Evolutionary conservation across 2,888 invertebrate genomes (phyloP).

Genomic region (Lissonota sp.): DNA sequence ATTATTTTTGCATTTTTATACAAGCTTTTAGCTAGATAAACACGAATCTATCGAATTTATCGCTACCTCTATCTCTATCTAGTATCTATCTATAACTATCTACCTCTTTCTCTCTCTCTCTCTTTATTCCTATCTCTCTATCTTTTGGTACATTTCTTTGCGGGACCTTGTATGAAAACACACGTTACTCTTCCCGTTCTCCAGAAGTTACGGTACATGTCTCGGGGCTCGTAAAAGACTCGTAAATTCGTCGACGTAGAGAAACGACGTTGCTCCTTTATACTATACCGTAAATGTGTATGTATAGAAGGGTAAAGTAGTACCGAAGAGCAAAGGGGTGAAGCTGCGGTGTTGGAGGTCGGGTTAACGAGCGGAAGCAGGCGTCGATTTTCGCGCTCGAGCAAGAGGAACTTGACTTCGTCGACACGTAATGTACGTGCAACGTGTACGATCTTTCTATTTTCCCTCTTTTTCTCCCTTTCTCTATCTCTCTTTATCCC

Average conservation of each 20-base stretch:
- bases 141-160: conserved; percentile 18
- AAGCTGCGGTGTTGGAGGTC: conserved; percentile 42
- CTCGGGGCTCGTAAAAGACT: conserved; percentile 59
- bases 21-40: conserved; percentile 6
- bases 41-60: too few relatives aligned
- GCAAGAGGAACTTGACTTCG: conserved; percentile 42
- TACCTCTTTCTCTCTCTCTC: background rate
- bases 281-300: conserved; percentile 5
- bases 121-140: conserved; percentile 2
- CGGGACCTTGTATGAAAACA: conserved; percentile 19
- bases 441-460: background rate
- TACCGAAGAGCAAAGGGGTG: conserved; percentile 39
- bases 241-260: conserved; percentile 50
- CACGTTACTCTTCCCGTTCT: conserved; percentile 37
- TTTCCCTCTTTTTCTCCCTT: background rate
- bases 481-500: conserved; percentile 11
- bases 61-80: too few relatives aligned
- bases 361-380: conserved; percentile 61
- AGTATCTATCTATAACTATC: too few relatives aligned
- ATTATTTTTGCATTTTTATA: conserved; percentile 32
- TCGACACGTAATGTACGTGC: conserved; percentile 36
- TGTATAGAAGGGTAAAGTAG: conserved; percentile 38
- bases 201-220: conserved; percentile 54
- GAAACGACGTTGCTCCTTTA: conserved; percentile 14
- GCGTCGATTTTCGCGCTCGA: conserved; percentile 58